Evolutionary conservation across 2,888 invertebrate species (phyloP), one percentile per base, ranked within the genome.

Genomic region (Drosophila putrida): DNA sequence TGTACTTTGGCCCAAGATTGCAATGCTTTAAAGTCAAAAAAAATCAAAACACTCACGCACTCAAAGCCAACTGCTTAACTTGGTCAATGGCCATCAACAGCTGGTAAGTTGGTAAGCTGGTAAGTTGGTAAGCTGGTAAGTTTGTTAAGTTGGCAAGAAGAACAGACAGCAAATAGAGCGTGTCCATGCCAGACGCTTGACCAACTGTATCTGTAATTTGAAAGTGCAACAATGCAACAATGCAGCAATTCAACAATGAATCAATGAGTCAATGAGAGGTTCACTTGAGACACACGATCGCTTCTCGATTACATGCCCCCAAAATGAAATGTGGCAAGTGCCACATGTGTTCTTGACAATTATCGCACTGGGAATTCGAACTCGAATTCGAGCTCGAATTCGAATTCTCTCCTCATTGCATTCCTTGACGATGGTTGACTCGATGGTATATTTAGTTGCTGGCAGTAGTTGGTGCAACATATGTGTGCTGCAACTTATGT

Each of bases 171-270:
- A 82, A 82, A 86, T 82, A 70, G 82, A 82, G 88, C 82, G 86
- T 80, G 80, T 58, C 72, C 65, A 72, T 78, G 71, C 65, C 82
- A 53, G 67, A 47, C 62, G 79, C 79, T 81, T 87, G 88, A 55
- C 88, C 85, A 81, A 84, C 82, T 84, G 75, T 84, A 58, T 71
- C 88, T 71, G 71, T 64, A 54, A 69, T 75, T 82, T 79, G 85
- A 84, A 82, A 87, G 80, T 75, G 67, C 71, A 58, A 62, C 67
- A 25, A 51, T 20, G 20, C 20, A 20, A 20, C 20, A 20, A 20
- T 20, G 20, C 20, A 20, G 3, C 20, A 20, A 20, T 20, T 20
- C 20, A 20, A 20, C 20, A 20, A 20, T 20, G 20, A 20, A 20
- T 20, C 20, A 20, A 54, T 58, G 59, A 58, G 13, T 51, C 43